Evolutionary conservation across 1,140 invertebrate species (phyloP), one percentile per base, ranked within the genome.

Genomic region (Psilanteris sp.): DNA sequence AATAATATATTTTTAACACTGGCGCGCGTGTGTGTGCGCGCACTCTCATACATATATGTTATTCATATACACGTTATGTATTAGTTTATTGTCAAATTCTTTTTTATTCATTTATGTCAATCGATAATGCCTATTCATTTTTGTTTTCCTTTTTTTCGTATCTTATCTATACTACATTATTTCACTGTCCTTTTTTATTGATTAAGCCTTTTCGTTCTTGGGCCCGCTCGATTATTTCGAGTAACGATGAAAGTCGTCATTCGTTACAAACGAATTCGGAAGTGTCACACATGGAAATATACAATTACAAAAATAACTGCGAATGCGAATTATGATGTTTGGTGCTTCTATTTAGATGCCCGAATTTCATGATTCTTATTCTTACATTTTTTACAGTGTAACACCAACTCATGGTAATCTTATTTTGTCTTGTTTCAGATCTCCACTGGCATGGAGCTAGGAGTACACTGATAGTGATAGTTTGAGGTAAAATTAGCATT

Each of bases 391-490:
- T 3, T 20, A 20, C n/a, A n/a, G n/a, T n/a, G n/a, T n/a, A n/a
- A n/a, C n/a, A n/a, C n/a, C n/a, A n/a, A n/a, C n/a, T n/a, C n/a
- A n/a, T n/a, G n/a, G n/a, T n/a, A n/a, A n/a, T n/a, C n/a, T 52
- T 37, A 8, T 37, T 27, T 15, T 27, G 50, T 75, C 57, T 37
- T 10, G 22, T 86, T 84, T 10, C 29, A 89, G 86, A 88, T 88
- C 84, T 87, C 87, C 85, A 87, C 84, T 88, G 87, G 87, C 84
- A 89, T 88, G 87, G 88, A 87, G 85, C 86, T 88, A 86, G 85
- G 86, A 87, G 86, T 85, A 82, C 85, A 87, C 84, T 88, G 86
- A 87, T 87, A 88, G 85, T 86, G 85, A 86, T 88, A 87, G 79
- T 87, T 83, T 80, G 84, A 87, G 84, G 86, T 86, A 70, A 71